A percentile compares a stretch with the other conserved stretches of the same genome.
These are phyloP conservation scores for Plebejus anna DNA, from an alignment of 2,888 invertebrate species.

Conservation along the genomic window DNA sequence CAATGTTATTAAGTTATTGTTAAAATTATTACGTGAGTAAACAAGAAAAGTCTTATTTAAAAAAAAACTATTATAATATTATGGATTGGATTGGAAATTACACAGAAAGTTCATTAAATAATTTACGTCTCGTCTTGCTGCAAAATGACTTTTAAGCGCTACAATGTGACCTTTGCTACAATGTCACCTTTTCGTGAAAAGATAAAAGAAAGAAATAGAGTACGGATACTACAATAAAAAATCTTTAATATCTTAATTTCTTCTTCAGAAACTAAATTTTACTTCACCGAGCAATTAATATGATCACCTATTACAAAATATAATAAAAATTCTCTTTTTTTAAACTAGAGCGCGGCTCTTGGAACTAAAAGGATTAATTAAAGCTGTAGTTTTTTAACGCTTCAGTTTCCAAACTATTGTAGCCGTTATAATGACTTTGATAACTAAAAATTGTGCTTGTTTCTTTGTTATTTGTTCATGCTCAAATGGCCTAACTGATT, in stretches of 20 bases:
- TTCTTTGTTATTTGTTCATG: neutral
- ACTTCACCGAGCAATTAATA: constrained; percentile 5
- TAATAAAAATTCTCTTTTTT: neutral
- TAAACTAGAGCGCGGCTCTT: neutral
- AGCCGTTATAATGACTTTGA: neutral
- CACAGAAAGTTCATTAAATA: too few relatives aligned
- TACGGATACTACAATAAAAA: neutral
- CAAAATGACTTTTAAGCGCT: too few relatives aligned
- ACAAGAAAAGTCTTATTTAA: too few relatives aligned
- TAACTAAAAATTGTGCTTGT: neutral
- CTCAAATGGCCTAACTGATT: neutral
- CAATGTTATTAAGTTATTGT: neutral
- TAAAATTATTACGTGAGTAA: too few relatives aligned
- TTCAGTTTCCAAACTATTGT: neutral
- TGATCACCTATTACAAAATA: neutral
- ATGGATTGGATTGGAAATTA: too few relatives aligned
- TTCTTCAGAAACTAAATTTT: neutral
- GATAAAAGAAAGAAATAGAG: too few relatives aligned
- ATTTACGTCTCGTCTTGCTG: too few relatives aligned
- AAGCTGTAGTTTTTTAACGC: neutral
- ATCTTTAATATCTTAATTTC: neutral
- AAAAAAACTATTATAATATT: too few relatives aligned
- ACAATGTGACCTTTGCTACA: too few relatives aligned
- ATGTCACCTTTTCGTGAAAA: too few relatives aligned
- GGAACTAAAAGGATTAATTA: neutral